These are phyloP conservation scores for Lycaena phlaeas DNA, from an alignment of 2,888 invertebrate species.

Conservation along the genomic window DNA sequence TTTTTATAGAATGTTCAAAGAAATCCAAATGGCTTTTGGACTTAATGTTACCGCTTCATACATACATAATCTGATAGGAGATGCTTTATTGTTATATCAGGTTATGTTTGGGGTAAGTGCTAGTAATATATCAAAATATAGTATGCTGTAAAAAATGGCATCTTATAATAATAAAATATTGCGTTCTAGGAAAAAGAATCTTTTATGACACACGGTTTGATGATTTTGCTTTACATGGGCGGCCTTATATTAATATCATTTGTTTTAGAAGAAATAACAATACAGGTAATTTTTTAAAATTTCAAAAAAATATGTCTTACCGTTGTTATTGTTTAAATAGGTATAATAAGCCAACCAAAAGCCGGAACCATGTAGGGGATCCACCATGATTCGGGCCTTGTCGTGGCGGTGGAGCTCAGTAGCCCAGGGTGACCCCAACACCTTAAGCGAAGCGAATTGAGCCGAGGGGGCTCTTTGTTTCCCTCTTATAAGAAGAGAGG, in stretches of 20 bases:
- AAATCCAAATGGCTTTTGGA: slow-evolving; percentile 31
- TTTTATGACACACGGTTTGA: slow-evolving; percentile 13
- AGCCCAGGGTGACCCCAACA: too few species aligned
- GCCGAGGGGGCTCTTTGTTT: too few species aligned
- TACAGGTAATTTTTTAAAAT: slow-evolving; percentile 13
- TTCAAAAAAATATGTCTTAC: too few species aligned
- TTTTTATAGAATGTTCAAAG: slow-evolving; percentile 27
- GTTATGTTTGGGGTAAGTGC: slow-evolving; percentile 29
- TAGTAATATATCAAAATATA: neutral
- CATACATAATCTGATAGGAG: slow-evolving; percentile 31
- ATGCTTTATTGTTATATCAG: slow-evolving; percentile 32
- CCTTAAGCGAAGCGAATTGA: too few species aligned
- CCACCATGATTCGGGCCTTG: too few species aligned
- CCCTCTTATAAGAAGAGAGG: too few species aligned
- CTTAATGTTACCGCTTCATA: slow-evolving; percentile 30
- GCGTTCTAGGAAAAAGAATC: slow-evolving; percentile 24
- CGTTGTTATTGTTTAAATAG: too few species aligned
- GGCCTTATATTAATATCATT: slow-evolving; percentile 27
- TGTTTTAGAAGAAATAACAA: slow-evolving; percentile 26
- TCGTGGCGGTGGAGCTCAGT: too few species aligned
- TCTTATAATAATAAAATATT: neutral
- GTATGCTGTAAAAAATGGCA: too few species aligned
- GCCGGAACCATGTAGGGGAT: too few species aligned
- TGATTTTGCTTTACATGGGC: slow-evolving; percentile 23
- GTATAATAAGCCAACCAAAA: too few species aligned